Evolutionary conservation across 2,113 vertebrate species (phyloP), one percentile per base, ranked within the genome.

Genomic region (Taxidea taxus): DNA sequence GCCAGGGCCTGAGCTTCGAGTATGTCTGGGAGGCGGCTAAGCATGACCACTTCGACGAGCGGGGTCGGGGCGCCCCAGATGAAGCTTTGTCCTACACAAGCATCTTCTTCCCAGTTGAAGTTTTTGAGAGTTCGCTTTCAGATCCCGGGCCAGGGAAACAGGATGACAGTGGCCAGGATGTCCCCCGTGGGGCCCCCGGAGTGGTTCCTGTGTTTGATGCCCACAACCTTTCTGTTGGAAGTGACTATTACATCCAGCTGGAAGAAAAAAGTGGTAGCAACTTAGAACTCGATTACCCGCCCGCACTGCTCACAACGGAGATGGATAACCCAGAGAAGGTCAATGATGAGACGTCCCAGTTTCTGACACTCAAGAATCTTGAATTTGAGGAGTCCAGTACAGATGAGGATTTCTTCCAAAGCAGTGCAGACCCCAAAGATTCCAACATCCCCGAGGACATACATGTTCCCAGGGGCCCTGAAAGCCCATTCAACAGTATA

Each of bases 1-100:
- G 99, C 98, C 99, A 99, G 56, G 99, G 99, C 10, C 99, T 99
- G 89, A 99, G 99, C 98, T 99, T 99, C 64, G 99, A 99, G 91
- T 99, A 99, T 2, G 99, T 99, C 49, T 99, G 99, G 99, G 99
- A 99, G 98, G 99, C 99, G 0, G 99, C 99, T 88, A 99, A 99
- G 95, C 99, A 99, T 0, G 99, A 99, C 97, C 99, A 99, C 97
- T 99, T 99, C 23, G 99, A 99, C 4, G 99, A 98, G 84, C 99
- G 98, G 29, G 89, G 97, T 25, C 99, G 95, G 4, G 98, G 98
- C 16, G 98, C 98, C 97, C 97, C 99, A 18, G 99, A 99, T 12
- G 99, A 99, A 18, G 99, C 98, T 6, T 93, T 99, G 95, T 98
- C 99, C 72, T 99, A 99, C 96, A 99, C 99, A 37, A 99, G 99